Conservation (phyloP, 2,888 invertebrate species). For the Acanthopleura granulata region DNA sequence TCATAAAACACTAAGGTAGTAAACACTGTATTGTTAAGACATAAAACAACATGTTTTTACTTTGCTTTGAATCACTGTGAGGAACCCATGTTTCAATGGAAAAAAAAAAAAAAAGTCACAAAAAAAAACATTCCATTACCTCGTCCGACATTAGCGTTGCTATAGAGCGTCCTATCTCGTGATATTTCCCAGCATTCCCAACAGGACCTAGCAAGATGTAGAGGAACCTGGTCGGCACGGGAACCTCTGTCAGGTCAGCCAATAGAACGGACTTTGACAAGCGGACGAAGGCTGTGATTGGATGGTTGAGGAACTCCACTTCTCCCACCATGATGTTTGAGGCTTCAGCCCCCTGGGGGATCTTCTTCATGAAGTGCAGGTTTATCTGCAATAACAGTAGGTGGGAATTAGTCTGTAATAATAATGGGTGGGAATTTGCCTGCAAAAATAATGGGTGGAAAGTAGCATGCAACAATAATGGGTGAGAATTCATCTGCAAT, state of each 20-base stretch:
- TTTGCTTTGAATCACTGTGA: no score
- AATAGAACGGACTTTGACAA: slow-evolving; percentile 88
- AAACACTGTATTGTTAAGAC: no score
- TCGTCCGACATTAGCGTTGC: slow-evolving; percentile 85
- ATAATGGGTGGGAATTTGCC: no score
- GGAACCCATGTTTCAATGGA: no score
- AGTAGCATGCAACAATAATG: no score
- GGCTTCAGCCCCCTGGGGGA: slow-evolving; percentile 97
- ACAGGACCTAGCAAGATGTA: slow-evolving; percentile 87
- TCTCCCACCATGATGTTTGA: slow-evolving; percentile 98
- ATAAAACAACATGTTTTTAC: no score
- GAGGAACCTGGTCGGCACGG: slow-evolving; percentile 88
- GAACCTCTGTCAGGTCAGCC: slow-evolving; percentile 97
- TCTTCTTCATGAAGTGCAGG: slow-evolving; percentile 78
- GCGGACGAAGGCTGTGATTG: slow-evolving; percentile 92
- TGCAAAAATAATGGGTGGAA: no score
- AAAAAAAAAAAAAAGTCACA: neutral
- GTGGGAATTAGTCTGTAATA: no score
- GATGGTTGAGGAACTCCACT: slow-evolving; percentile 94
- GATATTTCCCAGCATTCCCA: slow-evolving; percentile 74
- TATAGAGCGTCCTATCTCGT: slow-evolving; percentile 95
- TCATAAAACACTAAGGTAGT: no score
- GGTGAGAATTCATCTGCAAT: no score
- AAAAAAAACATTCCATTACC: slow-evolving; percentile 36
- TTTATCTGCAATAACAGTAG: no score